These are phyloP conservation scores for Rhodeus uyekii DNA, from an alignment of 2,797 vertebrate genomes.

Conservation along the genomic window DNA sequence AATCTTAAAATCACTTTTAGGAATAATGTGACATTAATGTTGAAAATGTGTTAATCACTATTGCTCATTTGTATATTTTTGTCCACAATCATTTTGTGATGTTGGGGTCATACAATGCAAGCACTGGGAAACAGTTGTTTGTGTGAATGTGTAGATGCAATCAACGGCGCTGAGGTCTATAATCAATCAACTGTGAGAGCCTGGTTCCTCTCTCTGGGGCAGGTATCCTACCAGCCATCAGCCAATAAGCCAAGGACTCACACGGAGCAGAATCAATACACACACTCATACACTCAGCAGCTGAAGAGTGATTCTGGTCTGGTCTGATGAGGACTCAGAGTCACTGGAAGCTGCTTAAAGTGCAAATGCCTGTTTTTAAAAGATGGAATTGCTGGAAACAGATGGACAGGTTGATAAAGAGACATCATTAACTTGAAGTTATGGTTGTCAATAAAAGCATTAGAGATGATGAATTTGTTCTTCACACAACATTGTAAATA, in stretches of 20 bases:
- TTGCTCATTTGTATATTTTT: neutral
- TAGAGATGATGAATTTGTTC: constrained; percentile 4
- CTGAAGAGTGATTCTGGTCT: constrained; percentile 24
- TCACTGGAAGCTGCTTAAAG: constrained; percentile 34
- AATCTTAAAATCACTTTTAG: neutral
- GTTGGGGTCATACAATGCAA: constrained; percentile 19
- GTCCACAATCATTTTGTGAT: constrained; percentile 13
- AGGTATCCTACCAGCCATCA: constrained; percentile 42
- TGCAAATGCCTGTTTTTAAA: constrained; percentile 36
- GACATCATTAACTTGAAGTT: constrained; percentile 10
- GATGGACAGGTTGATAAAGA: constrained; percentile 38
- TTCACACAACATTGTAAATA: neutral
- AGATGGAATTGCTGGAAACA: constrained; percentile 37
- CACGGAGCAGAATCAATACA: constrained; percentile 60
- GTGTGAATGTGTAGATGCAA: constrained; percentile 24
- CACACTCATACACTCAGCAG: constrained; percentile 40
- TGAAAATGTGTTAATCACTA: neutral
- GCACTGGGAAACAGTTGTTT: constrained; percentile 1
- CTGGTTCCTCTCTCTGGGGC: constrained; percentile 39
- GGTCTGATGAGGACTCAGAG: constrained; percentile 20
- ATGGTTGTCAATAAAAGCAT: constrained; percentile 27
- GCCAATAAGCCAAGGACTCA: constrained; percentile 52
- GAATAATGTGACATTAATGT: neutral
- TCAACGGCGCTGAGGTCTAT: constrained; percentile 45
- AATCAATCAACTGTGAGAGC: constrained; percentile 51